Conservation (phyloP, 1,140 invertebrate genomes). For the Halesus radiatus region DNA sequence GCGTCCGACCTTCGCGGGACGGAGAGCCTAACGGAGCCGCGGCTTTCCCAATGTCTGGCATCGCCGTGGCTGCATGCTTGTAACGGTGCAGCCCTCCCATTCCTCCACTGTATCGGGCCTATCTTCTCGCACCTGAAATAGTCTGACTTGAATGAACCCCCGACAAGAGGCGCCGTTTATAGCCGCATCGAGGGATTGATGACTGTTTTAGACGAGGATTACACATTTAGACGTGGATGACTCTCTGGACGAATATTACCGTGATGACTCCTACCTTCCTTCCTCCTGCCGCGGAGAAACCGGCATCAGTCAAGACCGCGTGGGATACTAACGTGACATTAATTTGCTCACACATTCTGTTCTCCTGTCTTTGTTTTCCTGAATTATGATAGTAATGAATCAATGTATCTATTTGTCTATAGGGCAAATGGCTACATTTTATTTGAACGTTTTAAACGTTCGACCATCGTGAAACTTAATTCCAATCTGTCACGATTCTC, state of each 20-base stretch:
- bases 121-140: background rate
- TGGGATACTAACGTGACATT: background rate
- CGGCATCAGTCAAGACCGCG: background rate
- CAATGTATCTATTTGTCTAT: slow-evolving; percentile 3
- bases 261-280: background rate
- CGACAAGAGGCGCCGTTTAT: background rate
- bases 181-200: slow-evolving; percentile 16
- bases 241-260: background rate
- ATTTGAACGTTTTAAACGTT: too few relatives aligned
- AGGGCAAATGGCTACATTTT: background rate
- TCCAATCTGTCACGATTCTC: too few relatives aligned
- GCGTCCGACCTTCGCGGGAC: background rate
- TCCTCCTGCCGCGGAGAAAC: background rate
- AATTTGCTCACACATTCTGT: background rate
- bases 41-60: too few relatives aligned
- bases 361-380: background rate
- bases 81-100: background rate
- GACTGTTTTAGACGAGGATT: slow-evolving; percentile 2
- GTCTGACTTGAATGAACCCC: background rate
- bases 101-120: background rate
- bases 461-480: too few relatives aligned
- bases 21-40: background rate
- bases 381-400: background rate
- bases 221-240: background rate
- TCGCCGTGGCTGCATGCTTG: too few relatives aligned